Base-by-base conservation (phyloP, 2,113 vertebrate species). In the Zeus faber region DNA sequence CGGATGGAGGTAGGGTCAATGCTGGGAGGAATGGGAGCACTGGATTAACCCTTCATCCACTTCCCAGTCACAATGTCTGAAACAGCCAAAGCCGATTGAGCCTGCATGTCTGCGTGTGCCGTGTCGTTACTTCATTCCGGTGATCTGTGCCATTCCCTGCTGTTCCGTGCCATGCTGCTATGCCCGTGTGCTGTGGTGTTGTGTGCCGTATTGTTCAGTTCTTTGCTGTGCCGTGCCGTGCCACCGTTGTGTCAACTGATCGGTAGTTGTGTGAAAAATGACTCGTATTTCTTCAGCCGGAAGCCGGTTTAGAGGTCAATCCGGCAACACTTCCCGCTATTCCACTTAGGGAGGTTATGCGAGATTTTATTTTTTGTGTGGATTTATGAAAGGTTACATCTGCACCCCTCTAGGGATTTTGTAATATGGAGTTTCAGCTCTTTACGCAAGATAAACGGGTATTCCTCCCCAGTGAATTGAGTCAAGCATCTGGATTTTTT, bases 81-180 rank as follows among this genome's bases (percentile, higher is more conserved):
- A n/a, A n/a, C n/a, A n/a, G 44, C 37, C 39, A 37, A 39, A 53
- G 46, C 62, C n/a, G 3, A 46, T 33, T 24, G 18, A 29, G 62
- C 50, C 65, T 77, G 82, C 82, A 85, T 85, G 82, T 53, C 22
- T 62, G 58, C 49, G 40, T 20, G 33, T 16, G 41, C 61, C 33
- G 58, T 58, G 50, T 40, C 7, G 46, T 49, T 54, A 29, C 49
- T 49, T 41, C 29, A 26, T 59, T 33, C 11, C 59, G 43, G 55
- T 46, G 41, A 33, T 46, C 40, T 23, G 25, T 72, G 26, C 35
- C 16, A 26, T 65, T 1, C 35, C 14, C 33, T 74, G 63, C 33
- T 54, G 60, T 52, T 23, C 35, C n/a, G 45, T 48, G 45, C 24
- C 14, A 24, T 23, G 43, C 13, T 6, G 43, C 4, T 20, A 8